Conservation (phyloP, 1,140 invertebrate genomes). For the Brachionus calyciflorus region DNA sequence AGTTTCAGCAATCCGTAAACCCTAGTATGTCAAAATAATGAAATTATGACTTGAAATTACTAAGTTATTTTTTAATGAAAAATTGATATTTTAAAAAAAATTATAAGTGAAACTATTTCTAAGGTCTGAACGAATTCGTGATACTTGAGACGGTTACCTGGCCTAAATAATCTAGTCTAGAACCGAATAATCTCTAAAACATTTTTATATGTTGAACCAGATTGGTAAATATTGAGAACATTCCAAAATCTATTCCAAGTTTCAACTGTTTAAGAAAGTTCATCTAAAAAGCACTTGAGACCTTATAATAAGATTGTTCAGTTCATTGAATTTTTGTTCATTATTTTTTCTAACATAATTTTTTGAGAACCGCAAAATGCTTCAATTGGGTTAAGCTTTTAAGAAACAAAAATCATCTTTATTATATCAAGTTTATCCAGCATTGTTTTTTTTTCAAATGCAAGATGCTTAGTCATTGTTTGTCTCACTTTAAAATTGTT, state of each 20-base stretch:
- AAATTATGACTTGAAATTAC: neutral
- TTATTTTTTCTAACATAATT: neutral
- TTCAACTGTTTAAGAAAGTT: neutral
- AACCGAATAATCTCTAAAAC: neutral
- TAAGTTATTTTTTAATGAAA: neutral
- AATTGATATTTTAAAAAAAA: neutral
- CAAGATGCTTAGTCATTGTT: too few relatives aligned
- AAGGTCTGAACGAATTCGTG: neutral
- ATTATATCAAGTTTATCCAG: too few relatives aligned
- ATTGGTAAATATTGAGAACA: neutral
- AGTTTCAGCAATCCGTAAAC: neutral
- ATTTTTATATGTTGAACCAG: conserved; percentile 5
- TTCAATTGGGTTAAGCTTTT: too few relatives aligned
- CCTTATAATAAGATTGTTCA: neutral
- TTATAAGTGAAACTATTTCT: neutral
- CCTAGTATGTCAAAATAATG: conserved; percentile 4
- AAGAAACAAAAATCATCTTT: too few relatives aligned
- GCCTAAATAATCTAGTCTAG: neutral
- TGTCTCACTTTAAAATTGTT: too few relatives aligned
- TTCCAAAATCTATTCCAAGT: conserved; percentile 1
- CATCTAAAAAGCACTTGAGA: conserved; percentile 3
- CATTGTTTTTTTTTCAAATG: too few relatives aligned
- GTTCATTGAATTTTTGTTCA: neutral
- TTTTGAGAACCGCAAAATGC: too few relatives aligned
- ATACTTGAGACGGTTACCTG: too few relatives aligned